Evolutionary conservation across 2,797 vertebrate species (phyloP), one percentile per base, ranked within the genome.

Genomic region (Parambassis ranga): DNA sequence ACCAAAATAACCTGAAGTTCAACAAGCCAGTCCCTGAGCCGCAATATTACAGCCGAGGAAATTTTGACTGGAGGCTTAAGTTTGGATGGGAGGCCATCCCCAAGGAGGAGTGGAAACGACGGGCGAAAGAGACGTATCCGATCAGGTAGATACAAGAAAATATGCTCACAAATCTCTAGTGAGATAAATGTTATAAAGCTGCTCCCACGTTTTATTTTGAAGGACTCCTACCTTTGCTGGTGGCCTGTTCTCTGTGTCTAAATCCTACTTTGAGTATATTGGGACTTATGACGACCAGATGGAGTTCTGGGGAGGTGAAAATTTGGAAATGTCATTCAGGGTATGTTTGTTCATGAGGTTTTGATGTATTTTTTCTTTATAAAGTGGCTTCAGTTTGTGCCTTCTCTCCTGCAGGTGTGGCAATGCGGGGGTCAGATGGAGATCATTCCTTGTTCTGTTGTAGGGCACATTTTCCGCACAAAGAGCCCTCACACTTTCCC

Each of bases 321-420:
- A 95, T n/a, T 90, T 95, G 84, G 94, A 96, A 76, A 94, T 96
- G 93, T 95, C 95, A 51, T 95, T 95, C 82, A 93, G 94, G 91
- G 94, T 95, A 85, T 94, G 92, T 11, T 37, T n/a, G 6, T n/a
- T 1, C 19, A 6, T 22, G 8, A 16, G 3, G 41, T 37, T 32
- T 18, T 3, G 4, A 22, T 23, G 14, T 4, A 23, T 30, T 23
- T 9, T 22, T 50, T 10, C 20, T 47, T 39, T 23, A n/a, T 16
- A 39, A 27, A 10, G 1, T 2, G 43, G 10, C 7, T 43, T 2
- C 7, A 27, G 15, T 19, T 28, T 44, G 9, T 31, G 4, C 26
- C 26, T 23, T 59, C 4, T 64, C 0, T 73, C 92, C 7, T 47
- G 14, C 22, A 79, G 94, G 93, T 96, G 27, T 95, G 95, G 94